Evolutionary conservation across 2,113 vertebrate genomes (phyloP), one percentile per base, ranked within the genome.

Genomic region (Camelus dromedarius): DNA sequence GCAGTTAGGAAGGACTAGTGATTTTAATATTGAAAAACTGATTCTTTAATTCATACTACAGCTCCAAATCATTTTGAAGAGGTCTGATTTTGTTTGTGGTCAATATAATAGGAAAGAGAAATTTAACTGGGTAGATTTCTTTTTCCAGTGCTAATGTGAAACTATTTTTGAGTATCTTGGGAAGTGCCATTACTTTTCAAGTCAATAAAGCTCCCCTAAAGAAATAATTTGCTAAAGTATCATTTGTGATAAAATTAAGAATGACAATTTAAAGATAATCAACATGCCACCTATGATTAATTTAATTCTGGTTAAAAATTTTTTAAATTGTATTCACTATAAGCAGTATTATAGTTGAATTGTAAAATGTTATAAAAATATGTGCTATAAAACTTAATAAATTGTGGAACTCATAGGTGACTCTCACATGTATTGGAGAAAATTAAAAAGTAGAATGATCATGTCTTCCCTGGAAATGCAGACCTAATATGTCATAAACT

Each of bases 51-150:
- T 76, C 13, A 19, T 58, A 82, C 4, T 84, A 30, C 3, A 80
- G 62, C 30, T 82, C 15, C 35, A 81, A 93, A 82, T 89, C 88
- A 52, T 90, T 92, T 75, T 67, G 35, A 94, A 94, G 32, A 84
- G 28, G 66, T 32, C 18, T 60, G 2, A 93, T 89, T 95, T 88
- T 70, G 3, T 92, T 8, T 11, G 77, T 82, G 24, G 5, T 85
- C 7, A 16, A 72, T 80, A 30, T 58, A 32, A 60, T 26, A 87
- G 16, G 64, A 93, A 93, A 87, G 14, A 96, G 8, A 91, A 79
- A 66, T 38, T 75, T 42, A 83, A 91, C 52, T 42, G 89, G 42
- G 50, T 6, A 76, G 9, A 69, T 58, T 72, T 66, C 69, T 77
- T 86, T 35, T 8, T 12, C 2, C 15, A 66, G 22, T 83, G 46